A percentile compares a stretch with the other conserved stretches of the same genome.
Conservation (phyloP, 1,140 invertebrate species). For the Uloborus diversus region DNA sequence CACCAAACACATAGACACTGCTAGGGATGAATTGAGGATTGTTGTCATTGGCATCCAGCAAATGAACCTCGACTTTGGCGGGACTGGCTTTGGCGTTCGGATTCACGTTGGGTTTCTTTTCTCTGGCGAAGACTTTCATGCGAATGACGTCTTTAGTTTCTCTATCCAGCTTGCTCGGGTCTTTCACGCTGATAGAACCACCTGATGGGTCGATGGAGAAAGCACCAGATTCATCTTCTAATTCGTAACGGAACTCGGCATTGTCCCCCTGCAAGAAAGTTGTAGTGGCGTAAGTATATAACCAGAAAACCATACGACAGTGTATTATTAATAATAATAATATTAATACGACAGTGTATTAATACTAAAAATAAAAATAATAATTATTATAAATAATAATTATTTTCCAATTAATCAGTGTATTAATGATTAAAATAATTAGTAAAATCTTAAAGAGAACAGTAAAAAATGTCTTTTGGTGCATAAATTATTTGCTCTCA, state of each 20-base stretch:
- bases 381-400: too few species aligned
- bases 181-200: conserved; percentile 86
- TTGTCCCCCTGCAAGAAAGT: conserved; percentile 74
- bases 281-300: too few species aligned
- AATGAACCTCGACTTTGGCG: conserved; percentile 69
- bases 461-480: too few species aligned
- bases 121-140: conserved; percentile 58
- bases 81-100: conserved; percentile 54
- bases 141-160: conserved; percentile 71
- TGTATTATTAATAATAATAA: too few species aligned
- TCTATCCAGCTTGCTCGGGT: conserved; percentile 78
- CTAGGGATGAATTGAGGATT: conserved; percentile 83
- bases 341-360: too few species aligned
- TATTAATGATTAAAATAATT: too few species aligned
- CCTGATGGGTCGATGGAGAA: conserved; percentile 80
- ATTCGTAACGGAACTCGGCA: conserved; percentile 80
- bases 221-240: conserved; percentile 77
- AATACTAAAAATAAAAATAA: too few species aligned
- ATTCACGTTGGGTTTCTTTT: conserved; percentile 61
- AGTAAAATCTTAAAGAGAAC: too few species aligned
- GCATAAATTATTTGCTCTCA: too few species aligned
- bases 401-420: too few species aligned
- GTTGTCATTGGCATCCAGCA: conserved; percentile 87
- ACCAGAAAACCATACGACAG: too few species aligned
- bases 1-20: conserved; percentile 73